Evolutionary conservation across 2,888 invertebrate species (phyloP).

Genomic region (Callosobruchus maculatus): DNA sequence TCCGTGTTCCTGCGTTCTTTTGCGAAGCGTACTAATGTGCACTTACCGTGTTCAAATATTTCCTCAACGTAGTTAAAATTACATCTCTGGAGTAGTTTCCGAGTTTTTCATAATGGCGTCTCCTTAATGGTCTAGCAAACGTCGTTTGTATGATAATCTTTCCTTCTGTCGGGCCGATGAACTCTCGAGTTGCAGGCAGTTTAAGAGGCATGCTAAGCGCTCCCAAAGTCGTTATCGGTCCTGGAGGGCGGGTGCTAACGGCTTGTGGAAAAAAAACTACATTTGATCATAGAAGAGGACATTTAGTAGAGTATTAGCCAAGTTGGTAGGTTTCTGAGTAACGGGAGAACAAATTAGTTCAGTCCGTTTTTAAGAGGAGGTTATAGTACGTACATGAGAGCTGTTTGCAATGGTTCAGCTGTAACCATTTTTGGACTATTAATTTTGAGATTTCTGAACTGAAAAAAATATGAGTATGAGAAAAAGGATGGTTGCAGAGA

Average conservation of each 20-base stretch:
- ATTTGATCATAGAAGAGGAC: no score
- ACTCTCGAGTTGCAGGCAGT: neutral
- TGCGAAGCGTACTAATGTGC: neutral
- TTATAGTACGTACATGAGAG: no score
- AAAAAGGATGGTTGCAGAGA: no score
- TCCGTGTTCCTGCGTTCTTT: neutral
- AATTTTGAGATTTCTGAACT: no score
- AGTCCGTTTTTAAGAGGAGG: no score
- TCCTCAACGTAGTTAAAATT: neutral
- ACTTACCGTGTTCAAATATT: neutral
- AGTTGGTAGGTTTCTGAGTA: no score
- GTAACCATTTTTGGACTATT: no score
- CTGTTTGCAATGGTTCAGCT: no score
- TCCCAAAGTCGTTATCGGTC: neutral
- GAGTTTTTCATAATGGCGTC: neutral
- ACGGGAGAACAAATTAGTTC: no score
- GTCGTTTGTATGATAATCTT: neutral
- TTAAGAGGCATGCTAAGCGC: neutral
- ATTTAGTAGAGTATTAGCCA: no score
- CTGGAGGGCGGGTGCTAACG: neutral
- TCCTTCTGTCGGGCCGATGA: neutral
- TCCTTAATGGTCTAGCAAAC: neutral
- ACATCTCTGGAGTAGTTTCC: neutral
- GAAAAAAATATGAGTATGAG: no score
- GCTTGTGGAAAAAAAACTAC: no score